Evolutionary conservation across 2,113 vertebrate species (phyloP), one percentile per base, ranked within the genome.

Genomic region (Felis chaus): DNA sequence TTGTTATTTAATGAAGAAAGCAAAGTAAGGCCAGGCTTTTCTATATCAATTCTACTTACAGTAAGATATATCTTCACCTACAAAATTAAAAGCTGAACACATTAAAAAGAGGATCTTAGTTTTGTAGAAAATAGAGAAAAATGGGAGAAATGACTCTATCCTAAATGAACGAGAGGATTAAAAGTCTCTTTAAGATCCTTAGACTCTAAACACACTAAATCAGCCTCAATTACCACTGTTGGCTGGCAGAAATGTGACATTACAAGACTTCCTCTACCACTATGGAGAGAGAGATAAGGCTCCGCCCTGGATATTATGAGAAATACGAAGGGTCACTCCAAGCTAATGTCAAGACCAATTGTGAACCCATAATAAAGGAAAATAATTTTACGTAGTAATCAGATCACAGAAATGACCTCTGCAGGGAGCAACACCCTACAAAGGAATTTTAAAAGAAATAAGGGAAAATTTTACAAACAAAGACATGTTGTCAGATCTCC

Each of bases 331-430:
- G 94, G 82, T 71, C 91, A 87, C 31, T 65, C n/a, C 53, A 89
- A 97, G 48, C 65, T 95, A 95, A 97, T 71, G 19, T 81, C 45
- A 80, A 53, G 48, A 57, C 74, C 45, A 90, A 87, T 94, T 96
- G 95, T 94, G 91, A 97, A 95, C 74, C 93, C 95, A 92, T 82
- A 86, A 95, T 71, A 71, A 93, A 96, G 92, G 66, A 91, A 96
- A 95, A 90, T 73, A 50, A 68, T 53, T 93, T 90, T 76, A 61
- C 63, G 41, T 63, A 91, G 61, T 89, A 89, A 91, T 71, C 76
- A 55, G 41, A 76, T 97, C 87, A 95, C 61, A 95, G 79, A 95
- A 96, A 69, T 86, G 11, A 94, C 91, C 57, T 92, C 79, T 84
- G 36, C 83, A 73, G 69, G 69, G 39, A 94, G 61, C 39, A 84